phyloP scores from a whole-genome alignment of 2,797 vertebrate genomes.

The Pantherophis vulpinus region DNA sequence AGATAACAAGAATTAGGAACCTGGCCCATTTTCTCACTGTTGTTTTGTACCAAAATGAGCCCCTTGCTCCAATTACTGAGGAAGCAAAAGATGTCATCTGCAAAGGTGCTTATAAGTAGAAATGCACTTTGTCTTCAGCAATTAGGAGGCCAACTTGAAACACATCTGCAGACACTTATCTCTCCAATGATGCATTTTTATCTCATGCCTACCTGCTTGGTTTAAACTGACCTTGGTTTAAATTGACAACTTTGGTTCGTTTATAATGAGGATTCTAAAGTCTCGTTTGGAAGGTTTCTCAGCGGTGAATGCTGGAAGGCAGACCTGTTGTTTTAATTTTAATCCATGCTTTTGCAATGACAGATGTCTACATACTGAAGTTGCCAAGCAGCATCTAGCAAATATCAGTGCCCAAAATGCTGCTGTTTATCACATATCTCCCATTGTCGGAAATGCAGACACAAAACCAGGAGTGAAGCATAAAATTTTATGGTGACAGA shows the following conservation, averaged over 20 bases:
- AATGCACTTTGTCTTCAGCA: background rate
- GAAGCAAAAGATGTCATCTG: background rate
- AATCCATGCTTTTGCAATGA: background rate
- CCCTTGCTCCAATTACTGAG: slow-evolving; percentile 25
- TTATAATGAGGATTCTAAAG: background rate
- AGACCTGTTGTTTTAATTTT: background rate
- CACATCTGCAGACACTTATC: background rate
- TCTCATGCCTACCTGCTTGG: background rate
- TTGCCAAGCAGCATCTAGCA: background rate
- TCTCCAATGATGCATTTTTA: background rate
- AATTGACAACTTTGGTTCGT: background rate
- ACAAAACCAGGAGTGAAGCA: background rate
- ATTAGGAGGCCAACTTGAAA: background rate
- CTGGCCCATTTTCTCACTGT: background rate
- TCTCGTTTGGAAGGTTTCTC: background rate
- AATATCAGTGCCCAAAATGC: background rate
- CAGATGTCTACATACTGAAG: background rate
- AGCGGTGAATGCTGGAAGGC: accelerated
- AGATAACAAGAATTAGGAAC: slow-evolving; percentile 21
- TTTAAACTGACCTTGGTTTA: background rate
- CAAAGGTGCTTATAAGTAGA: background rate
- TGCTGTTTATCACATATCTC: background rate
- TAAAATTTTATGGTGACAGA: background rate
- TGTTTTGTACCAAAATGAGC: slow-evolving; percentile 21
- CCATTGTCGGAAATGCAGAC: background rate